Percentiles rank a stretch among this genome's conserved stretches.
phyloP scores from a whole-genome alignment of 1,140 invertebrate species.

The Coboldia fuscipes region DNA sequence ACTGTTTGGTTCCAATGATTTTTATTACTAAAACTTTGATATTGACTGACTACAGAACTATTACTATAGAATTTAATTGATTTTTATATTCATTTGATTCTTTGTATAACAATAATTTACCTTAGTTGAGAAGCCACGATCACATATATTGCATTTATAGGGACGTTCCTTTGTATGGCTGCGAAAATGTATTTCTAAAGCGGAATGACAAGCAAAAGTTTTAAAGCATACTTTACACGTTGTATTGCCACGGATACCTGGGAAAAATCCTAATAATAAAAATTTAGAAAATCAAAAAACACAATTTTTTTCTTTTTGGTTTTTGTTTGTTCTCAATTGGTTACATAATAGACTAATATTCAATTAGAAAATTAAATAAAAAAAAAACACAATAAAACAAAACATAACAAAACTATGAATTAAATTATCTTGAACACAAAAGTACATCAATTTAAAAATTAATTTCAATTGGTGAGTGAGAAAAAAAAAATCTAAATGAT shows the following conservation, averaged over 20 bases:
- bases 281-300: slow-evolving; percentile 3
- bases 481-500: too few species aligned
- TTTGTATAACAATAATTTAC: slow-evolving; percentile 36
- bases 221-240: slow-evolving; percentile 97
- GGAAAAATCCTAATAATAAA: slow-evolving; percentile 1
- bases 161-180: slow-evolving; percentile 92
- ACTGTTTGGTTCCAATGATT: too few species aligned
- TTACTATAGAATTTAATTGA: too few species aligned
- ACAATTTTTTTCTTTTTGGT: too few species aligned
- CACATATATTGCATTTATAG: slow-evolving; percentile 89
- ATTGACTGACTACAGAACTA: too few species aligned
- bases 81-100: too few species aligned
- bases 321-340: too few species aligned
- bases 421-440: too few species aligned
- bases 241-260: slow-evolving; percentile 54
- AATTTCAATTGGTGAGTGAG: too few species aligned
- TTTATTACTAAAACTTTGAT: too few species aligned
- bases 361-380: slow-evolving; percentile 1
- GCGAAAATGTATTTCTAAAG: slow-evolving; percentile 90
- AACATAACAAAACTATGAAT: neutral
- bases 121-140: slow-evolving; percentile 91
- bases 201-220: slow-evolving; percentile 92
- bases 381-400: slow-evolving; percentile 1
- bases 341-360: too few species aligned
- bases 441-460: too few species aligned